These are phyloP conservation scores for Stegastes partitus DNA, from an alignment of 2,113 vertebrate species.

Conservation along the genomic window DNA sequence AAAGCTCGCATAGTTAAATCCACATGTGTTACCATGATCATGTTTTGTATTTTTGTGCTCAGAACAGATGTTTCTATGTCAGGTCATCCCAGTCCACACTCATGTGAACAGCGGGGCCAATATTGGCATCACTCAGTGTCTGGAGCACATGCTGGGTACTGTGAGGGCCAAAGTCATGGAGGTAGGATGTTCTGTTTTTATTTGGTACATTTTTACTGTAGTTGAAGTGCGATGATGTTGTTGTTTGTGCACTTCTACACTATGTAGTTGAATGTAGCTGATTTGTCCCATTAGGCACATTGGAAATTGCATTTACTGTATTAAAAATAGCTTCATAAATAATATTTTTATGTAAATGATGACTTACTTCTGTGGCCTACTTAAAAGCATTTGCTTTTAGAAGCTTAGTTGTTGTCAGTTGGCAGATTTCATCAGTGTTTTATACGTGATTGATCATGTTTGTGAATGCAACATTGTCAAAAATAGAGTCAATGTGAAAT, in stretches of 20 bases:
- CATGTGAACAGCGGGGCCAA: constrained; percentile 90
- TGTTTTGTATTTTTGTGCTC: not conserved
- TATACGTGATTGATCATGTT: too few species aligned
- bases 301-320: not conserved
- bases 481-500: not conserved
- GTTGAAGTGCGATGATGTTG: not conserved
- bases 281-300: constrained; percentile 16
- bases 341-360: not conserved
- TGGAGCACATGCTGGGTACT: constrained; percentile 95
- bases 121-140: constrained; percentile 92
- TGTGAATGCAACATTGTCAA: too few species aligned
- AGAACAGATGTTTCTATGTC: constrained; percentile 20
- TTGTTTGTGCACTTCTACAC: constrained; percentile 12
- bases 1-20: not conserved
- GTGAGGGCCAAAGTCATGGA: constrained; percentile 94
- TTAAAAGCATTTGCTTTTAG: not conserved
- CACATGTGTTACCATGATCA: not conserved
- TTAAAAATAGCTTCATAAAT: not conserved
- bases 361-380: not conserved
- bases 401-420: not conserved
- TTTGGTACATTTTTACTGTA: constrained; percentile 14
- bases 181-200: constrained; percentile 77
- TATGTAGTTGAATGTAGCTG: not conserved
- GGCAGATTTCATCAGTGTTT: too few species aligned
- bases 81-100: constrained; percentile 95